These are phyloP conservation scores for Formica exsecta DNA, from an alignment of 1,140 invertebrate species.

Conservation along the genomic window DNA sequence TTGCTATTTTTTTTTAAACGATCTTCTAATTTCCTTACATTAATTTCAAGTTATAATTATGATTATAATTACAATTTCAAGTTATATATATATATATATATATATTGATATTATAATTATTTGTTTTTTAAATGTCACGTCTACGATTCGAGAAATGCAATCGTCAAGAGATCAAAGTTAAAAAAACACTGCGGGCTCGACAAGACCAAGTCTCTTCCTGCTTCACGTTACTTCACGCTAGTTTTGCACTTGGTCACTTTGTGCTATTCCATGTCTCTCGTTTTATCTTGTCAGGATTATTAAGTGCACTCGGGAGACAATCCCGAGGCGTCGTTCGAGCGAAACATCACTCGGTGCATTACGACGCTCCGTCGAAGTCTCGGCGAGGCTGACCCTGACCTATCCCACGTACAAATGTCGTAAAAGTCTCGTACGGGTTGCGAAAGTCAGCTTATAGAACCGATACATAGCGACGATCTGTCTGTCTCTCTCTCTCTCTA, in stretches of 20 bases:
- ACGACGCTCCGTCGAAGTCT: conserved; percentile 41
- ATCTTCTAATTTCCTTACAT: not conserved
- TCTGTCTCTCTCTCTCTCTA: conserved; percentile 14
- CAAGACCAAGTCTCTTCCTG: not conserved
- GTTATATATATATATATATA: too few relatives aligned
- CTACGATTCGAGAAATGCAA: not conserved
- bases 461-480: conserved; percentile 37
- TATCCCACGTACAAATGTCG: conserved; percentile 74
- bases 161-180: not conserved
- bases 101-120: conserved; percentile 8
- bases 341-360: conserved; percentile 21
- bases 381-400: conserved; percentile 67
- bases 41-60: too few relatives aligned
- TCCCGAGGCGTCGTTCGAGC: not conserved
- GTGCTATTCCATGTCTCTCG: conserved; percentile 20
- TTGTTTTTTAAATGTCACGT: too few relatives aligned
- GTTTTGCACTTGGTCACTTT: conserved; percentile 14
- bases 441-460: conserved; percentile 49
- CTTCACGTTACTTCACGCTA: conserved; percentile 1
- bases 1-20: not conserved
- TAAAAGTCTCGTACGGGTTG: conserved; percentile 47
- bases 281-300: conserved; percentile 41
- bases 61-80: too few relatives aligned
- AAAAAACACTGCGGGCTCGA: not conserved
- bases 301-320: conserved; percentile 41